Evolutionary conservation across 2,113 vertebrate genomes (phyloP).

Genomic region (Uria lomvia): DNA sequence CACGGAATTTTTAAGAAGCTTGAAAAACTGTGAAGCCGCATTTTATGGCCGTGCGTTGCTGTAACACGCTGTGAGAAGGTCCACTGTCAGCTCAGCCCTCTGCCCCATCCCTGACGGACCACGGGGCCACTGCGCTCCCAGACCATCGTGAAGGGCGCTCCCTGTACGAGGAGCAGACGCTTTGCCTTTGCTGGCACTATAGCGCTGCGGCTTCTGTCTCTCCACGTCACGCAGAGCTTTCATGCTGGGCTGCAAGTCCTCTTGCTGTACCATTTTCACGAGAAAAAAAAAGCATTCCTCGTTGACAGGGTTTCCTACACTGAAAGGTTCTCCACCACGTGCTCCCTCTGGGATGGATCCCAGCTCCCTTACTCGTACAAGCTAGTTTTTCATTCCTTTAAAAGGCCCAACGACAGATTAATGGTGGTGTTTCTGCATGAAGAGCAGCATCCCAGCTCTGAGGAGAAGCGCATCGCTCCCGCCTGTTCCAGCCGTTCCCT

Average conservation of each 20-base stretch:
- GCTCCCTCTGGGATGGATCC: too few species aligned
- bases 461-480: rapidly evolving
- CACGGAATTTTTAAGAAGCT: background rate
- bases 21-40: background rate
- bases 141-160: background rate
- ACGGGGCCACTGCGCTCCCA: rapidly evolving
- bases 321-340: rapidly evolving
- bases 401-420: background rate
- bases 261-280: too few species aligned
- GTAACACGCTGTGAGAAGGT: rapidly evolving
- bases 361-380: too few species aligned
- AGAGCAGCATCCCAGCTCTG: background rate
- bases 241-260: too few species aligned
- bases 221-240: background rate
- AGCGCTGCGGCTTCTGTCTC: background rate
- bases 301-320: background rate
- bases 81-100: too few species aligned
- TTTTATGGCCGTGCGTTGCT: background rate
- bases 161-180: rapidly evolving
- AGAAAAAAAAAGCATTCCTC: too few species aligned
- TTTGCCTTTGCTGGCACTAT: too few species aligned
- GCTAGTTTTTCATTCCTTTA: background rate
- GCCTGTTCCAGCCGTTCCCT: background rate
- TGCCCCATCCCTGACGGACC: background rate
- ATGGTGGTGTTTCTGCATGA: rapidly evolving